Evolutionary conservation across 2,888 invertebrate species (phyloP), one percentile per base, ranked within the genome.

Genomic region (Drosophila stalkeri): DNA sequence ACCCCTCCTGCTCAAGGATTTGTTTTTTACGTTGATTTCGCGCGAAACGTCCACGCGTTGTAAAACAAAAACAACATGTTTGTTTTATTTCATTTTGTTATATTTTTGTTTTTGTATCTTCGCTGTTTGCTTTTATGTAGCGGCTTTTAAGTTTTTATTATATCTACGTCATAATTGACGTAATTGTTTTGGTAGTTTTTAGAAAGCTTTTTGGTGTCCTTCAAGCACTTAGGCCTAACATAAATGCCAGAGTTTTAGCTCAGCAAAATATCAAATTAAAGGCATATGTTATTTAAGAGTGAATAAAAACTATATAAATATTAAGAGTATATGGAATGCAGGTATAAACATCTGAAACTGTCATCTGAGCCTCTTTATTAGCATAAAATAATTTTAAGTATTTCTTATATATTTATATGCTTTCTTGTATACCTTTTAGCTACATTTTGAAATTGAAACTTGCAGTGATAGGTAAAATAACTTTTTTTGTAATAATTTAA

Each of bases 161-260:
- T 54, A 55, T 55, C 55, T 18, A 62, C 56, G 72, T 64, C 78
- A 82, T 87, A 87, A 86, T 87, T 85, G 87, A 59, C 74, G 85
- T 87, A 87, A 85, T 87, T 86, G 85, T 82, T 87, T 85, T 79
- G 74, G 66, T 87, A 86, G 87, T 86, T 85, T 86, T 52, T 61
- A 82, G 80, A 84, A 84, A 84, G 84, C 84, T 75, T 84, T 84
- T 86, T 51, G 73, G 67, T 84, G 84, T 84, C 75, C 73, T 51
- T 18, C 33, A 46, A 60, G 71, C 66, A 78, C 72, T 78, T 81
- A 77, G 67, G 65, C 61, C 63, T 52, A 44, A n/a, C 27, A 47
- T 51, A 51, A 47, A 59, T 9, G 27, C 44, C 8, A 11, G 5
- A 63, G 37, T 46, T 35, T 63, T 12, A 44, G 39, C n/a, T 18